phyloP scores from a whole-genome alignment of 1,140 invertebrate species.

The Panonychus citri region DNA sequence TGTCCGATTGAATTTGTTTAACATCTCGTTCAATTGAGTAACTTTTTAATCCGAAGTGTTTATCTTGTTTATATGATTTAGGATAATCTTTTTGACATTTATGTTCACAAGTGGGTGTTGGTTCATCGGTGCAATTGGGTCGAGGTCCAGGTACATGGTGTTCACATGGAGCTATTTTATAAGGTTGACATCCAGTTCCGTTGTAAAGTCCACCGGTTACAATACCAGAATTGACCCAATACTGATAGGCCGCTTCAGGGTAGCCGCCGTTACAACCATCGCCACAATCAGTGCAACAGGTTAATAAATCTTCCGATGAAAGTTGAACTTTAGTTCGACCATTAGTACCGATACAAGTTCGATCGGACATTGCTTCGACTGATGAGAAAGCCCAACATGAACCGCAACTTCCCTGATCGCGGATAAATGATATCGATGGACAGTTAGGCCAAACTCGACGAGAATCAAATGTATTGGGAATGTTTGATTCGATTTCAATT shows the following conservation, averaged over 20 bases:
- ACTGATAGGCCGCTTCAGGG: slow-evolving; percentile 50
- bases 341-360: slow-evolving; percentile 58
- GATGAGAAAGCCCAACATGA: slow-evolving; percentile 54
- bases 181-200: slow-evolving; percentile 47
- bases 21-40: slow-evolving; percentile 29
- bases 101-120: slow-evolving; percentile 39
- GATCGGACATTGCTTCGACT: slow-evolving; percentile 79
- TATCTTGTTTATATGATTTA: slow-evolving; percentile 41
- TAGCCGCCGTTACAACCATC: slow-evolving; percentile 50
- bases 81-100: slow-evolving; percentile 26
- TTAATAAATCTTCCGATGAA: slow-evolving; percentile 62
- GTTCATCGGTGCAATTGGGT: slow-evolving; percentile 38
- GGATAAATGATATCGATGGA: slow-evolving; percentile 47
- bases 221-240: slow-evolving; percentile 49
- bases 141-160: slow-evolving; percentile 54
- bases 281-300: slow-evolving; percentile 60
- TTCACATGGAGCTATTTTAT: slow-evolving; percentile 59
- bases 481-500: slow-evolving; percentile 22
- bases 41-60: slow-evolving; percentile 31
- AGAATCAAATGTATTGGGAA: slow-evolving; percentile 51
- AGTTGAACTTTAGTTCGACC: slow-evolving; percentile 45
- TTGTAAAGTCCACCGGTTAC: slow-evolving; percentile 62
- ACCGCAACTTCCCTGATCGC: slow-evolving; percentile 38
- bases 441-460: slow-evolving; percentile 57
- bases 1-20: slow-evolving; percentile 28